Evolutionary conservation across 2,888 invertebrate genomes (phyloP), one percentile per base, ranked within the genome.

Genomic region (Aphidius colemani): DNA sequence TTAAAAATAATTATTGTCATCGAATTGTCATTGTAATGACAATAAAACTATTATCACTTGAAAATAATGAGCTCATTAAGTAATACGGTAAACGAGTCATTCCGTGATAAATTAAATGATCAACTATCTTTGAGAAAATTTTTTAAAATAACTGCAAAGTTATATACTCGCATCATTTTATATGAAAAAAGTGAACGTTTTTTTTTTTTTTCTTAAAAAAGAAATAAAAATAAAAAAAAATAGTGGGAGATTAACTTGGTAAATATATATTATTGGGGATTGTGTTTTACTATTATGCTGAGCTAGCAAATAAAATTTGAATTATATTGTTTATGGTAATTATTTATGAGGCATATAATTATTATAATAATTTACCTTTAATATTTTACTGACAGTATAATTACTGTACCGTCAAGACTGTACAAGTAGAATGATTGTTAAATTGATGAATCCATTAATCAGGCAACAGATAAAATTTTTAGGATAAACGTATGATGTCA

Each of bases 171-270:
- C 71, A 70, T 71, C 73, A 73, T 79, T 78, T 79, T 80, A 80
- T 69, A 67, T 62, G 55, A 75, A 77, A 30, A 77, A 74, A 79
- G 78, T 75, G 79, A 78, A 75, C 72, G 78, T 77, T 79, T 75
- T 70, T 61, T 71, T 40, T 13, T 18, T 55, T 30, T 30, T 30
- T 30, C 30, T 30, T 30, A 30, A 30, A 30, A 30, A 30, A 30
- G 5, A 30, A 30, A 30, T 5, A 30, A 30, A 30, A 30, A 30
- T 3, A 30, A 30, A 18, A 18, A 18, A 46, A 70, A 69, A 73
- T 71, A 76, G 79, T 78, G 78, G 78, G 78, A 76, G 75, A 70
- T 39, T 64, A 43, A 60, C 57, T 65, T 64, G 57, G 59, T 61
- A 18, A 7, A 30, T 39, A 51, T 51, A 39, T 39, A 51, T 11